Evolutionary conservation across 2,888 invertebrate species (phyloP).

Genomic region (Prosopocoilus inquinatus): DNA sequence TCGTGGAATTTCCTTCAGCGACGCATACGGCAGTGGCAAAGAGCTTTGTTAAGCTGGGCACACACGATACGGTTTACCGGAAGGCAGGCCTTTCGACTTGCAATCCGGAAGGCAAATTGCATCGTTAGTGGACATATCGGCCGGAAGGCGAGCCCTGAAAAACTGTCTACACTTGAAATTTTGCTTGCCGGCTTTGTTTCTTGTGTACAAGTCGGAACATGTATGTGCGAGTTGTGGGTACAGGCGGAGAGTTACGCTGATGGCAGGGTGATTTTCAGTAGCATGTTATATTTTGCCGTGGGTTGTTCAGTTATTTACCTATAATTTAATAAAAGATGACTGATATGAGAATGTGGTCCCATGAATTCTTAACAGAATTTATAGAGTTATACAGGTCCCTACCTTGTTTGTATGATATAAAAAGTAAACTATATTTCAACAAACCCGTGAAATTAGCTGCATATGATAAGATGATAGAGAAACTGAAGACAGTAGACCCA

Average conservation of each 20-base stretch:
- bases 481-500: not conserved
- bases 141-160: conserved; percentile 5
- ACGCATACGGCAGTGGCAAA: too few species aligned
- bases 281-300: not conserved
- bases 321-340: not conserved
- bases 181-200: not conserved
- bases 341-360: not conserved
- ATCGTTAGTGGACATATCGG: conserved; percentile 7
- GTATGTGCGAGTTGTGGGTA: not conserved
- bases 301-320: not conserved
- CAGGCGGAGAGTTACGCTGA: not conserved
- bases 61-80: not conserved
- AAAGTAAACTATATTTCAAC: not conserved
- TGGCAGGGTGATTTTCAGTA: not conserved
- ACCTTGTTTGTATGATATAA: not conserved
- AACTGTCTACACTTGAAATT: conserved; percentile 1
- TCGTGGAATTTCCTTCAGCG: too few species aligned
- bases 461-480: not conserved
- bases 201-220: not conserved
- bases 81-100: not conserved
- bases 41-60: not conserved
- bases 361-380: not conserved
- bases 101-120: conserved; percentile 4
- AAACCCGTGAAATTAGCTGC: not conserved
- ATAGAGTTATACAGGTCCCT: not conserved